These are phyloP conservation scores for Bovichtus diacanthus DNA, from an alignment of 2,797 vertebrate genomes.

Conservation along the genomic window DNA sequence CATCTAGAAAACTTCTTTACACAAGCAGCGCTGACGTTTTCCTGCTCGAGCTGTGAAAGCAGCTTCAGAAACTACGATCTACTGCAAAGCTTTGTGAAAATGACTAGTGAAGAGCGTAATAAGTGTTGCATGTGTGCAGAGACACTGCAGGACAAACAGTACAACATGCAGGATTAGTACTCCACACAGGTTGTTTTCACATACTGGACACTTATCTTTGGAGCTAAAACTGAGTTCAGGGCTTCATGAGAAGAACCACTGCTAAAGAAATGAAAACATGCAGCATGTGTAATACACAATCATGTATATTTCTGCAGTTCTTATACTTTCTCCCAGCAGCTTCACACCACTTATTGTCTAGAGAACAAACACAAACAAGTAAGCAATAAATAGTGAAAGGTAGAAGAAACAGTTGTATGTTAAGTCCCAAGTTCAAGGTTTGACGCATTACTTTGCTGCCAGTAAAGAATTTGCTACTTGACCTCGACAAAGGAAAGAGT, in stretches of 20 bases:
- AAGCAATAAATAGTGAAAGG: neutral
- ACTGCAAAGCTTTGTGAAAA: neutral
- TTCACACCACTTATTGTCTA: too few relatives aligned
- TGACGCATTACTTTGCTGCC: neutral
- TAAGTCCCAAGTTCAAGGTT: too few relatives aligned
- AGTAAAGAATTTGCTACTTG: neutral
- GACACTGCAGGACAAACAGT: slow-evolving; percentile 11
- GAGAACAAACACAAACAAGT: too few relatives aligned
- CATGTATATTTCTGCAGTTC: too few relatives aligned
- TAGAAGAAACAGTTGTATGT: neutral
- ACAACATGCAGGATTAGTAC: slow-evolving; percentile 37
- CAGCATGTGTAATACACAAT: neutral
- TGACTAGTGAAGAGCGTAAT: neutral
- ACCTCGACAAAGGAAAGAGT: neutral
- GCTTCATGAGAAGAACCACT: slow-evolving; percentile 29
- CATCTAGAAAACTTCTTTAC: neutral
- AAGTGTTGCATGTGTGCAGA: neutral
- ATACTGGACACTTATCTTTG: slow-evolving; percentile 55
- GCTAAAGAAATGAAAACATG: slow-evolving; percentile 34
- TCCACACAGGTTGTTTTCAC: neutral
- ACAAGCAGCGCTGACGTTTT: neutral
- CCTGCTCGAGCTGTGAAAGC: neutral
- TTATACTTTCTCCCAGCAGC: too few relatives aligned
- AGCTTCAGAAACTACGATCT: neutral
- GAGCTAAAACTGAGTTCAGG: slow-evolving; percentile 19